These are phyloP conservation scores for Tamias sibiricus DNA, from an alignment of 2,113 vertebrate species.

Conservation along the genomic window DNA sequence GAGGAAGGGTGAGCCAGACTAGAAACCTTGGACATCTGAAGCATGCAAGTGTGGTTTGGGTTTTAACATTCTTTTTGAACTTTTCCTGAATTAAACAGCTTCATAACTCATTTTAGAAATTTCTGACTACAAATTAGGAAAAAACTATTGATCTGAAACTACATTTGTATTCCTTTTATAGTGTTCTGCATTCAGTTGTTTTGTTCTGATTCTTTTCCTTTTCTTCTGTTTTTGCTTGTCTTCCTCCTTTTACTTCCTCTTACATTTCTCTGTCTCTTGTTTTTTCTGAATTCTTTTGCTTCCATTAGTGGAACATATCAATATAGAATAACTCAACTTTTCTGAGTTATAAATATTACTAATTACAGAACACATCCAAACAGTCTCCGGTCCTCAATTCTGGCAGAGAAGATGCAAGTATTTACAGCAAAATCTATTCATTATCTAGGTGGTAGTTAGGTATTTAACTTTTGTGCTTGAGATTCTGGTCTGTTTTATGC, in stretches of 20 bases:
- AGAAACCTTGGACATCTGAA: not conserved
- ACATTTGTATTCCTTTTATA: not conserved
- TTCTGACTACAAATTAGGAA: not conserved
- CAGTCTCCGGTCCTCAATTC: not conserved
- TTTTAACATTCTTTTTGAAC: not conserved
- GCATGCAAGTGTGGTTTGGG: not conserved
- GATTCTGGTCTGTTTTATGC: not conserved
- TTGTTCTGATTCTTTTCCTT: not conserved
- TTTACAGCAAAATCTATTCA: not conserved
- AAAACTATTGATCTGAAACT: not conserved
- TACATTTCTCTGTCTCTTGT: not conserved
- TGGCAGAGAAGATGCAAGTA: not conserved
- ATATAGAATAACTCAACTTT: not conserved
- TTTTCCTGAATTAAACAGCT: constrained; percentile 19
- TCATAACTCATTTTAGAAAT: constrained; percentile 45
- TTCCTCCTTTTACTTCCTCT: not conserved
- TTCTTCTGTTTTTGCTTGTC: not conserved
- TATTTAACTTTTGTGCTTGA: constrained; percentile 26
- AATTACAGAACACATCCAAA: not conserved
- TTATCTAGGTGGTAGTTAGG: not conserved
- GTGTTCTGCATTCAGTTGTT: not conserved
- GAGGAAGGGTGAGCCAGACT: not conserved
- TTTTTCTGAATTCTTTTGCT: constrained; percentile 36
- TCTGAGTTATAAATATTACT: not conserved
- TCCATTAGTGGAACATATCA: not conserved